Base-by-base conservation (phyloP, 2,888 invertebrate species). In the Lymantria dispar region DNA sequence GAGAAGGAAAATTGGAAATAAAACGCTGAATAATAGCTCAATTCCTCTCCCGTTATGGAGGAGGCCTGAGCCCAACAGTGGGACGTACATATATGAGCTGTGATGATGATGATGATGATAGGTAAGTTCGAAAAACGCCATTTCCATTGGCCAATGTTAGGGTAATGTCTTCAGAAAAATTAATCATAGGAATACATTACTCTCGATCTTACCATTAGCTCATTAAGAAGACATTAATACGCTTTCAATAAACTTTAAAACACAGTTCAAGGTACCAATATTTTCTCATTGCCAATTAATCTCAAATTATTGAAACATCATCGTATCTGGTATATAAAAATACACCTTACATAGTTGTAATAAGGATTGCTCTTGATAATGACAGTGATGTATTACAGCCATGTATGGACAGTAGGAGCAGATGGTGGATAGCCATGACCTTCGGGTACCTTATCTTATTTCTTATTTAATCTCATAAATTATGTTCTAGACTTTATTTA, bases 371-470 rank as follows among this genome's bases (percentile, higher is more conserved):
- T 52, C 51, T 56, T 52, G 59, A 43, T 54, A 41, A 42, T 58
- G 60, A 60, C 64, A 64, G 56, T 60, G 60, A 59, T 58, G 60
- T 44, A 57, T 54, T 61, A 54, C 58, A 47, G 43, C 66, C 71
- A 11, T 52, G 65, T 72, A 72, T 59, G 68, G 71, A 47, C 12
- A 54, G 52, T 68, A 57, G 64, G 62, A 74, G 76, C 87, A 87
- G 79, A 85, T 85, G 87, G 83, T 58, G 61, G 62, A 62, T 78
- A 50, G 64, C 87, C 87, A 82, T 80, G 80, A 79, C 86, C 86
- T 81, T 84, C 69, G 60, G 22, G 45, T 43, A 43, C 66, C 65
- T 65, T 67, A 68, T 67, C 69, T 64, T 47, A 54, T 64, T 58
- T 39, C 54, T 52, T 56, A 22, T 62, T 58, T 68, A 65, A 68